Evolutionary conservation across 2,888 invertebrate species (phyloP), one percentile per base, ranked within the genome.

Genomic region (Meiosimyza decipiens): DNA sequence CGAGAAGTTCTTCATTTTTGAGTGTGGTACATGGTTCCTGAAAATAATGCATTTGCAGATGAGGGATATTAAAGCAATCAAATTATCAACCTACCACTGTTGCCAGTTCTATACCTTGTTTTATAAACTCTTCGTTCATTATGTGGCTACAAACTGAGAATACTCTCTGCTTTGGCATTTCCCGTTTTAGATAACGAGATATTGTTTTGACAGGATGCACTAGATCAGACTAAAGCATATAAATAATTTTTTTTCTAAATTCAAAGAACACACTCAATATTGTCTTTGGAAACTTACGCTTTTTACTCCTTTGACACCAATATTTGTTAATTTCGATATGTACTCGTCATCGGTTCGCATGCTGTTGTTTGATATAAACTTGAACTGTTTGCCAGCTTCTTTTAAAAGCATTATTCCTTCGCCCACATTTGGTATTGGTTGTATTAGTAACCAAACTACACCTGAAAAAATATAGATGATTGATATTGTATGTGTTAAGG

Each of bases 181-280:
- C 78, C 33, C 82, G 82, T 71, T 87, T 87, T 54, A 89, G 79
- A 75, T 88, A 86, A 77, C 85, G 83, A 3, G 83, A 76, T 9
- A 88, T 84, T 2, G 87, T 85, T 50, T 83, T 79, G 0, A 84
- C 81, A 0, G 89, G 87, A 72, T 83, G 84, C 2, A 87, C 80
- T n/a, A 89, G 75, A 72, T 88, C 85, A 2, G 85, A 81, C 82
- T 87, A 63, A 11, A 60, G 40, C 47, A 60, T 28, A 18, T 11
- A 28, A 62, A 49, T 28, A 28, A 3, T 28, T 52, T 52, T 3
- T 52, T n/a, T 3, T n/a, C n/a, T 4, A n/a, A 22, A n/a, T 4
- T 3, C n/a, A 52, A n/a, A 52, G 2, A 52, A 5, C 3, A 52
- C 52, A 1, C 4, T 2, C n/a, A n/a, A 9, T 7, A 40, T 40